phyloP scores from a whole-genome alignment of 2,888 invertebrate species.

The Acronicta psi region DNA sequence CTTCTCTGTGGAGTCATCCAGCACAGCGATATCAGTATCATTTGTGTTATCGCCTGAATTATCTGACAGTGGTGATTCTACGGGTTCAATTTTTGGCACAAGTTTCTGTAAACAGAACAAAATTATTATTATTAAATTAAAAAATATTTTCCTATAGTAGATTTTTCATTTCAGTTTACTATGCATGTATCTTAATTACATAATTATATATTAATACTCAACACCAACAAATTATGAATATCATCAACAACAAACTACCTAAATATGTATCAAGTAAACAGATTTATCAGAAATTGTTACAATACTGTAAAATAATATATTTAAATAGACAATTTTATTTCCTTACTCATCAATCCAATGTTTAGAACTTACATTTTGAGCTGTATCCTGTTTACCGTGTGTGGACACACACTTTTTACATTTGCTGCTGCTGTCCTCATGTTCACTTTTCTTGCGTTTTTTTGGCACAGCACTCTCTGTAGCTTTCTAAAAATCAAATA shows the following conservation, averaged over 20 bases:
- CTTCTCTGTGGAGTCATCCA: constrained; percentile 73
- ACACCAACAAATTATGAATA: too few species aligned
- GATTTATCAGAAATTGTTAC: too few species aligned
- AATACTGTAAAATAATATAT: too few species aligned
- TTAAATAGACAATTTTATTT: too few species aligned
- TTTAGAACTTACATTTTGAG: constrained; percentile 69
- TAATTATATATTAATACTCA: too few species aligned
- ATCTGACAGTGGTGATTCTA: constrained; percentile 81
- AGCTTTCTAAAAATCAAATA: constrained; percentile 70
- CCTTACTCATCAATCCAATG: not conserved
- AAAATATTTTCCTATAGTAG: too few species aligned
- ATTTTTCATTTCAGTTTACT: too few species aligned
- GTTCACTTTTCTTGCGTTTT: constrained; percentile 82
- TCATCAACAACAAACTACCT: too few species aligned
- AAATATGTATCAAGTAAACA: too few species aligned
- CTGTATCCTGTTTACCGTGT: constrained; percentile 54
- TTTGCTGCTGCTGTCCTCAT: constrained; percentile 76
- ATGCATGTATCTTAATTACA: too few species aligned
- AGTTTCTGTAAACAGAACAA: constrained; percentile 69
- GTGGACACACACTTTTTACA: constrained; percentile 66
- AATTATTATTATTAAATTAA: too few species aligned
- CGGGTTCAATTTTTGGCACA: constrained; percentile 81
- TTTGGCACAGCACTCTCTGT: constrained; percentile 67
- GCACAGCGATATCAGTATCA: constrained; percentile 78
- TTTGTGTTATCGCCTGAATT: constrained; percentile 82